Percentiles rank a stretch among this genome's conserved stretches.
Conservation (phyloP, 2,797 vertebrate species). For the Crocidura indochinensis region DNA sequence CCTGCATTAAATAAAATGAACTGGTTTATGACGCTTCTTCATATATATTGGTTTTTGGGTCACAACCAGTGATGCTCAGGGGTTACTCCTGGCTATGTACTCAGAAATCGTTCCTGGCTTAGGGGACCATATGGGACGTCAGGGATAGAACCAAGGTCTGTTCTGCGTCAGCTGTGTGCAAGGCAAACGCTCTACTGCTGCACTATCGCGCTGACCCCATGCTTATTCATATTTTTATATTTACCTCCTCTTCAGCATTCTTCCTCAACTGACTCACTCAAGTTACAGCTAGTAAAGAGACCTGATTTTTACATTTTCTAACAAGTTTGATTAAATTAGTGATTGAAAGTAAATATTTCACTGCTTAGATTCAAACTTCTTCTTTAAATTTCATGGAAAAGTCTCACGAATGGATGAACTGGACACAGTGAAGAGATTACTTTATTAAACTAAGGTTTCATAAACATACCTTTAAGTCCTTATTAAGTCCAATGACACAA, state of each 20-base stretch:
- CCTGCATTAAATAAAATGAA: no score
- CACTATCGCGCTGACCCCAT: no score
- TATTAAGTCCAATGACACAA: conserved; percentile 99
- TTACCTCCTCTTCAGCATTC: neutral
- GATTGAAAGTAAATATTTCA: conserved; percentile 48
- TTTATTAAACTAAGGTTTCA: neutral
- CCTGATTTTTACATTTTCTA: conserved; percentile 33
- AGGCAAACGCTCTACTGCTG: no score
- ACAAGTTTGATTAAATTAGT: conserved; percentile 21
- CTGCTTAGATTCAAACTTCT: conserved; percentile 1
- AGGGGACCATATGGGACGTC: no score
- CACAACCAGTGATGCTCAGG: no score
- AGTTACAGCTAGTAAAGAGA: conserved; percentile 31
- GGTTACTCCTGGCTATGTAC: no score
- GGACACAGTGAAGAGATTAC: neutral
- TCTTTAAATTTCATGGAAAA: conserved; percentile 56
- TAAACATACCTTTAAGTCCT: conserved; percentile 96
- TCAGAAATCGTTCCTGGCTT: no score
- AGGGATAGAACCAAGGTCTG: no score
- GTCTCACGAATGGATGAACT: neutral
- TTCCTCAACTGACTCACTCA: conserved; percentile 38
- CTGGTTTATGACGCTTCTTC: no score
- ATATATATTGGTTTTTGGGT: no score
- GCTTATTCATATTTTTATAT: no score
- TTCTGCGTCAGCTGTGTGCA: no score